phyloP scores from a whole-genome alignment of 2,888 invertebrate genomes.

The Ecdyonurus torrentis region DNA sequence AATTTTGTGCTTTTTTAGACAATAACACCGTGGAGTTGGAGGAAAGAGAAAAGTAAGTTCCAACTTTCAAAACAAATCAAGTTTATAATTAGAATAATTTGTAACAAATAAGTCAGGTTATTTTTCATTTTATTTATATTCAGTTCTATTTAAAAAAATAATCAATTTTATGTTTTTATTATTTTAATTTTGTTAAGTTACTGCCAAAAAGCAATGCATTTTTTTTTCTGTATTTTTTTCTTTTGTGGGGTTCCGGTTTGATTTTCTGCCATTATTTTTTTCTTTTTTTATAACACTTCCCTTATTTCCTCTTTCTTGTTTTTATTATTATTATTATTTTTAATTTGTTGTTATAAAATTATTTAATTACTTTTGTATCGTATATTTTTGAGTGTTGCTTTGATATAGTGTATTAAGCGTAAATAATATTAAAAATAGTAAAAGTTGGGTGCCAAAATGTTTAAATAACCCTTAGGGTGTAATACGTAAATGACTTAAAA shows the following conservation, averaged over 20 bases:
- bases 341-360: background rate
- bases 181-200: background rate
- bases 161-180: background rate
- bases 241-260: too few species aligned
- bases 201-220: background rate
- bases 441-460: background rate
- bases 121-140: too few species aligned
- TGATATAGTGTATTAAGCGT: background rate
- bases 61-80: background rate
- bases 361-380: background rate
- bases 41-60: slow-evolving; percentile 72
- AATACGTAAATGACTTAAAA: too few species aligned
- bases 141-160: too few species aligned
- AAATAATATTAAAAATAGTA: background rate
- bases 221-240: too few species aligned
- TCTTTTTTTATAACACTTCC: too few species aligned
- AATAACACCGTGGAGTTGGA: slow-evolving; percentile 66
- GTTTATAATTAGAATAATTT: too few species aligned
- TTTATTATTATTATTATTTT: background rate
- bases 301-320: background rate
- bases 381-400: background rate
- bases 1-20: slow-evolving; percentile 40
- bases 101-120: too few species aligned
- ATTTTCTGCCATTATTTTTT: too few species aligned
- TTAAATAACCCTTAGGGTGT: background rate